These are phyloP conservation scores for Machimus atricapillus DNA, from an alignment of 2,888 invertebrate genomes.

Conservation along the genomic window DNA sequence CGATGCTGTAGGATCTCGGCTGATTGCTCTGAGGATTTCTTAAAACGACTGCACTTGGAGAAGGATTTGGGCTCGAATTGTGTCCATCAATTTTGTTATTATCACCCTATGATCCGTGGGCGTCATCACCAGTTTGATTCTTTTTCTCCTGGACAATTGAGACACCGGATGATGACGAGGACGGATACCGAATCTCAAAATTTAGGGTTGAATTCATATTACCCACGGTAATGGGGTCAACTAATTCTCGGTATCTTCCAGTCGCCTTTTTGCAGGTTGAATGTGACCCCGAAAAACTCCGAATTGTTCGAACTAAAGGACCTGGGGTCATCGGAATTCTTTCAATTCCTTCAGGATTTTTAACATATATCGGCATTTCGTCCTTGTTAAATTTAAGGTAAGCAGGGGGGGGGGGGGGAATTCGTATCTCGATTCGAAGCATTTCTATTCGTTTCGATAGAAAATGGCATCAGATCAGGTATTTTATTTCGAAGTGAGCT, in stretches of 20 bases:
- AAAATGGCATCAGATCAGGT: too few relatives aligned
- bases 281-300: not conserved
- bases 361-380: conserved; percentile 47
- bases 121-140: not conserved
- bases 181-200: not conserved
- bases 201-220: not conserved
- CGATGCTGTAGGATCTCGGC: conserved; percentile 52
- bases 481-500: too few relatives aligned
- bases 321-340: not conserved
- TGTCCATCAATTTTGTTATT: not conserved
- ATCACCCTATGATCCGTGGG: not conserved
- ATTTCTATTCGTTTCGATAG: too few relatives aligned
- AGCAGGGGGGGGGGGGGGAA: too few relatives aligned
- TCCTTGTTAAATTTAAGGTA: conserved; percentile 48
- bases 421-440: too few relatives aligned
- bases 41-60: conserved; percentile 49
- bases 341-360: not conserved
- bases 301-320: not conserved
- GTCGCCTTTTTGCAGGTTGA: not conserved
- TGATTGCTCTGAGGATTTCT: conserved; percentile 53
- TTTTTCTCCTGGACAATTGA: not conserved
- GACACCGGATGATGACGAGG: not conserved
- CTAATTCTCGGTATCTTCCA: not conserved
- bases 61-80: conserved; percentile 24
- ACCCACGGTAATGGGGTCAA: not conserved